Percentiles rank a stretch among this genome's conserved stretches.
Evolutionary conservation across 2,113 vertebrate species (phyloP).

Genomic region (Melanotaenia duboulayi): DNA sequence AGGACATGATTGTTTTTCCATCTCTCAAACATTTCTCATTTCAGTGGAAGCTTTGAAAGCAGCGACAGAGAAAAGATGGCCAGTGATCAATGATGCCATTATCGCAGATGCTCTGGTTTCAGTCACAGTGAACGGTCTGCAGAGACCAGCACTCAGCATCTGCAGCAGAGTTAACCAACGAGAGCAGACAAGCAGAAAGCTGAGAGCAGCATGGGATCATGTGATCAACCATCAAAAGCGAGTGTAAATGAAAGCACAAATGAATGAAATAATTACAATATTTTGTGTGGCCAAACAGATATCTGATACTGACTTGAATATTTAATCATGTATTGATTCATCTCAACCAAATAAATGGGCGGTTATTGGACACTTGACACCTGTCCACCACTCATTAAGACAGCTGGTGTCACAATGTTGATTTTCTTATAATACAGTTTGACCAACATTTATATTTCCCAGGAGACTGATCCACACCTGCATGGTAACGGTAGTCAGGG

Average conservation of each 20-base stretch:
- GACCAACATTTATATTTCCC: constrained; percentile 27
- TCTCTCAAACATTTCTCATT: constrained; percentile 31
- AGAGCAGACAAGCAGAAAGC: constrained; percentile 10
- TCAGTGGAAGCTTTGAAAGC: constrained; percentile 37
- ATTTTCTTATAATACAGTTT: constrained; percentile 43
- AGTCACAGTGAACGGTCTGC: constrained; percentile 50
- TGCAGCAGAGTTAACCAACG: constrained; percentile 51
- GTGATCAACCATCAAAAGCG: no score
- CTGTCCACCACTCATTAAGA: constrained; percentile 6
- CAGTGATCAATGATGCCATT: constrained; percentile 71
- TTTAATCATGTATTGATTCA: constrained; percentile 48
- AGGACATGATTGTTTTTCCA: constrained; percentile 27
- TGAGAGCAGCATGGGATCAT: neutral
- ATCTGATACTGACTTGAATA: constrained; percentile 50
- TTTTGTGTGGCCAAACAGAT: constrained; percentile 18
- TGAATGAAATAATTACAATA: neutral
- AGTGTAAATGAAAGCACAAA: neutral
- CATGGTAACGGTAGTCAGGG: constrained; percentile 16
- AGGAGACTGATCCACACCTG: constrained; percentile 8
- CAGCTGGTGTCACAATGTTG: constrained; percentile 10
- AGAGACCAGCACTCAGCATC: constrained; percentile 56
- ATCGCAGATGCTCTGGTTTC: constrained; percentile 56
- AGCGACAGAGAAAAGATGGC: constrained; percentile 23
- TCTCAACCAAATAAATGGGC: constrained; percentile 7
- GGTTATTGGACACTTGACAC: constrained; percentile 31